Evolutionary conservation across 2,797 vertebrate genomes (phyloP), one percentile per base, ranked within the genome.

Genomic region (Crax fasciolata): DNA sequence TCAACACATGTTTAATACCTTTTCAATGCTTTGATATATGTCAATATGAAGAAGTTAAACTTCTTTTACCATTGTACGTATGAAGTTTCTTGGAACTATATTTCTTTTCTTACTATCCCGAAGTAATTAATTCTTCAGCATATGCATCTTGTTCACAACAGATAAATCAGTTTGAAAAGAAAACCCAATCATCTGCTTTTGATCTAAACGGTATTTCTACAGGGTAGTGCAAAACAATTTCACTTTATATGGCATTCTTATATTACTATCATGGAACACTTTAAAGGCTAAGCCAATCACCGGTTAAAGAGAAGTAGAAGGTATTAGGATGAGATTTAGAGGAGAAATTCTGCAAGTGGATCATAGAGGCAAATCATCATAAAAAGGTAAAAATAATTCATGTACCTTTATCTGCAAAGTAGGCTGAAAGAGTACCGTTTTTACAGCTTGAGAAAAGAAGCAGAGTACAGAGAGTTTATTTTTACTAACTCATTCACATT

Each of bases 251-350:
- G 78, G 6, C 4, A 39, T 78, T 81, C 62, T 94, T 74, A 41
- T 75, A 58, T 51, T 51, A 39, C 27, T 77, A 51, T 35, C 49
- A 58, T 68, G 93, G 78, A 92, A 84, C n/a, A 86, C 27, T 94
- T 91, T 58, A 75, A 95, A 12, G 27, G 24, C n/a, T 63, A n/a
- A 75, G 51, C 90, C 85, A 90, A 52, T 91, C 83, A 90, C 32
- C 24, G 70, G n/a, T n/a, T 76, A 59, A 90, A 86, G 24, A 81
- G 54, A 88, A 87, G 16, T 41, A 76, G 21, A 80, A 71, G 30
- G 27, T 66, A 32, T 94, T 90, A 78, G 62, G 54, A 20, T 78
- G 70, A 68, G 30, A 77, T 85, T 87, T 88, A 81, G 52, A 88
- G 81, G 6, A 74, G 20, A 75, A 81, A 94, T 94, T 25, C 9